A percentile compares a stretch with the other conserved stretches of the same genome.
Conservation (phyloP, 2,888 invertebrate species). For the Arrhopalites spinosus region DNA sequence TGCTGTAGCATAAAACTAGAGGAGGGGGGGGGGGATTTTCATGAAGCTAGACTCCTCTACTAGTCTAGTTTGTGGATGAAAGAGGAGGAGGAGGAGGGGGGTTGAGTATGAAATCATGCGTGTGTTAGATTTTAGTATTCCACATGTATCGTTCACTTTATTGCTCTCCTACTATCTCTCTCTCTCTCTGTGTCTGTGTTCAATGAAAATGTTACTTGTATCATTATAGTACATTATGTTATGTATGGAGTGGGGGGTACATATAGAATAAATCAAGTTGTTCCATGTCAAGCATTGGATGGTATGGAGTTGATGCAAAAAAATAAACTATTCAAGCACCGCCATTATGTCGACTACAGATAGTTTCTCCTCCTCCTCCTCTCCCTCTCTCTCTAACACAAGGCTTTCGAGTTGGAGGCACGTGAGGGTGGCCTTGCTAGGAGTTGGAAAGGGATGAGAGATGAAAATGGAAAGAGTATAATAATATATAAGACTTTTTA, state of each 20-base stretch:
- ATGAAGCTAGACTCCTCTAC: neutral
- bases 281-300: no score
- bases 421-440: no score
- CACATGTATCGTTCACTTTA: constrained; percentile 7
- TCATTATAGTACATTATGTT: no score
- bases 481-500: neutral
- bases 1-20: neutral
- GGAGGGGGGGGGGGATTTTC: neutral
- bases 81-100: neutral
- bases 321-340: no score
- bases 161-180: neutral
- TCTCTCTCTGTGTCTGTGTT: neutral
- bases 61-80: neutral
- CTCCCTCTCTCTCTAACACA: neutral
- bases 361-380: neutral
- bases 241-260: no score
- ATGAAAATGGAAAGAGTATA: neutral
- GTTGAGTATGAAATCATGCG: no score
- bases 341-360: no score
- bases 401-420: no score
- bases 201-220: no score
- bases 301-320: neutral
- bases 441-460: neutral
- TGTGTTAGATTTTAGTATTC: constrained; percentile 4
- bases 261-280: no score